Percentiles rank a stretch among this genome's conserved stretches.
Conservation (phyloP, 2,797 vertebrate species). For the Clamator glandarius region DNA sequence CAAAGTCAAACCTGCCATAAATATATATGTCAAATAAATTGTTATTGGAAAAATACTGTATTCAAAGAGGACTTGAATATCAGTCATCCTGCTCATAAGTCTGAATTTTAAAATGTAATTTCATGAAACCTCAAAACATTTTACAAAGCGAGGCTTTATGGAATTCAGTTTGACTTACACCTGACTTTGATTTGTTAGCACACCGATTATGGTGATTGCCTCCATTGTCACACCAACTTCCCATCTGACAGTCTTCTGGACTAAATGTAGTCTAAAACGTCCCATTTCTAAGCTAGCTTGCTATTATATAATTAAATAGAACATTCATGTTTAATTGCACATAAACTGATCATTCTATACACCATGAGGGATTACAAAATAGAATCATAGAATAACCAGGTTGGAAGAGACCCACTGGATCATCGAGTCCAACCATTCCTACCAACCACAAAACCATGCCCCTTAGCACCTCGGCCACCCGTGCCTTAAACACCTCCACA, state of each 20-base stretch:
- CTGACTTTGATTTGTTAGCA: background rate
- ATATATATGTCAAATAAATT: background rate
- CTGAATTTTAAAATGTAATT: slow-evolving; percentile 15
- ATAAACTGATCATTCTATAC: background rate
- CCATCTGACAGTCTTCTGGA: background rate
- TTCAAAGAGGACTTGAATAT: background rate
- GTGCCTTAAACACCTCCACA: no score
- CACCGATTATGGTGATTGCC: background rate
- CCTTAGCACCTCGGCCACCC: no score
- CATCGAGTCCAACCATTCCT: no score
- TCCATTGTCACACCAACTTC: background rate
- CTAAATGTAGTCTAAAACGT: background rate
- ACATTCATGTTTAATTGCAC: background rate
- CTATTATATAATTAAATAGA: background rate
- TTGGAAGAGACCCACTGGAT: no score
- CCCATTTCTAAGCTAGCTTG: background rate
- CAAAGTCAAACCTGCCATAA: background rate
- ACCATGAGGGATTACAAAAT: background rate
- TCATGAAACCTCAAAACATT: background rate
- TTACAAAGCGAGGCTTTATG: background rate
- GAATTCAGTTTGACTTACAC: slow-evolving; percentile 12
- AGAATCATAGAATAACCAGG: no score
- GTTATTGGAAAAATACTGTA: background rate
- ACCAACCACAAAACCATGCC: no score
- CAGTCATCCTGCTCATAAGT: background rate